phyloP scores from a whole-genome alignment of 2,797 vertebrate genomes.

The Gallinago nigripennis region DNA sequence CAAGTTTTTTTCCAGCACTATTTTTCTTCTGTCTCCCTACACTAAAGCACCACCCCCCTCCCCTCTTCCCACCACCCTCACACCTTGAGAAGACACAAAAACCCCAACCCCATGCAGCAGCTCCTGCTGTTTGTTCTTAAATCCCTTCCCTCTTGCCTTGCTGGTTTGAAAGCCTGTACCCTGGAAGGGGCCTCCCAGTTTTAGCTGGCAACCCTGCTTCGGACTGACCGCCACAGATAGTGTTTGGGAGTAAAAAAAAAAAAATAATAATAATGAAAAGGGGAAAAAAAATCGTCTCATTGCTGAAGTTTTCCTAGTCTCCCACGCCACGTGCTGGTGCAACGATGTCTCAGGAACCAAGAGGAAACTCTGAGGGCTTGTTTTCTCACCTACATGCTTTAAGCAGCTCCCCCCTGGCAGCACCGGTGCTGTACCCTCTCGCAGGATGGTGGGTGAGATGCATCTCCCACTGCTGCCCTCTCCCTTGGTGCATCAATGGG shows the following conservation, averaged over 20 bases:
- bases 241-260: conserved; percentile 65
- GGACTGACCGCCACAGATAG: conserved; percentile 82
- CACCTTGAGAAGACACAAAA: conserved; percentile 49
- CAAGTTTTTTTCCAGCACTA: conserved; percentile 42
- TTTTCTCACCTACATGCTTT: not conserved
- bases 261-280: conserved; percentile 26
- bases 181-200: conserved; percentile 83
- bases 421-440: not conserved
- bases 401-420: conserved; percentile 11
- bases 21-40: not conserved
- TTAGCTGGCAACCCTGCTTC: conserved; percentile 78
- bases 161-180: conserved; percentile 79
- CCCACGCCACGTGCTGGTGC: not conserved
- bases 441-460: conserved; percentile 26
- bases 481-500: not conserved
- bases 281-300: not conserved
- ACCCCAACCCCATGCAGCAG: conserved; percentile 25
- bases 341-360: not conserved
- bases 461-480: not conserved
- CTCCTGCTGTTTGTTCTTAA: conserved; percentile 74
- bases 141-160: conserved; percentile 73
- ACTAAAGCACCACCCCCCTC: not conserved
- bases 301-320: not conserved
- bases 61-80: not conserved
- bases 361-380: not conserved